A percentile compares a stretch with the other conserved stretches of the same genome.
These are phyloP conservation scores for Morpho deidamia DNA, from an alignment of 2,888 invertebrate genomes.

Conservation along the genomic window DNA sequence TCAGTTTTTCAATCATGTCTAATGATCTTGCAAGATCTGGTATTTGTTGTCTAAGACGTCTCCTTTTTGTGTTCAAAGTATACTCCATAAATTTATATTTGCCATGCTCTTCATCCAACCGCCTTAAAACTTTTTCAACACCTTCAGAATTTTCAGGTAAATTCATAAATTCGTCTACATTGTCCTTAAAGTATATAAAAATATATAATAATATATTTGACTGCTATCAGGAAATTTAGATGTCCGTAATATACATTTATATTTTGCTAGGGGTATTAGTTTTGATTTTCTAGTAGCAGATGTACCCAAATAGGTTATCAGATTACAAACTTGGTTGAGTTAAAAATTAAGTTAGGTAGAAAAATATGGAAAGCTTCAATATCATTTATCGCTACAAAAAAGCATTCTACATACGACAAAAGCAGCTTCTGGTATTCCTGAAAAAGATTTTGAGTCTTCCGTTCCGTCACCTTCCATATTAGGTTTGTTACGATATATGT, in stretches of 20 bases:
- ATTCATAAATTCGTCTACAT: constrained; percentile 96
- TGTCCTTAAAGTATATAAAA: constrained; percentile 81
- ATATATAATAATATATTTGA: background rate
- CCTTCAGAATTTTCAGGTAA: constrained; percentile 88
- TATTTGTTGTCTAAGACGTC: constrained; percentile 92
- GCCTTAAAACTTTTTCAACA: constrained; percentile 90
- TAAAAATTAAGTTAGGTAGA: too few species aligned
- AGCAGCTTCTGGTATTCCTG: constrained; percentile 92
- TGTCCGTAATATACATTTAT: too few species aligned
- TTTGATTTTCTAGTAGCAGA: too few species aligned
- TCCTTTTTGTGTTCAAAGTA: constrained; percentile 91
- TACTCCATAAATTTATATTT: constrained; percentile 99
- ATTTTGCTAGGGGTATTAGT: too few species aligned
- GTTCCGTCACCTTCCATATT: constrained; percentile 67
- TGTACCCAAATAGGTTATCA: too few species aligned
- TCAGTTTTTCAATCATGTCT: constrained; percentile 93
- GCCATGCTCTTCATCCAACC: constrained; percentile 94
- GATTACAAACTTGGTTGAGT: too few species aligned
- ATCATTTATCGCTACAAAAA: too few species aligned
- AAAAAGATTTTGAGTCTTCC: constrained; percentile 80
- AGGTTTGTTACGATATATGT: background rate
- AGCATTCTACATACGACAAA: constrained; percentile 85
- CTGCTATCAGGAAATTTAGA: too few species aligned
- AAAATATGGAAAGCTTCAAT: too few species aligned
- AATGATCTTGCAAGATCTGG: constrained; percentile 96